phyloP scores from a whole-genome alignment of 1,140 invertebrate species.

The Drosophila ananassae region DNA sequence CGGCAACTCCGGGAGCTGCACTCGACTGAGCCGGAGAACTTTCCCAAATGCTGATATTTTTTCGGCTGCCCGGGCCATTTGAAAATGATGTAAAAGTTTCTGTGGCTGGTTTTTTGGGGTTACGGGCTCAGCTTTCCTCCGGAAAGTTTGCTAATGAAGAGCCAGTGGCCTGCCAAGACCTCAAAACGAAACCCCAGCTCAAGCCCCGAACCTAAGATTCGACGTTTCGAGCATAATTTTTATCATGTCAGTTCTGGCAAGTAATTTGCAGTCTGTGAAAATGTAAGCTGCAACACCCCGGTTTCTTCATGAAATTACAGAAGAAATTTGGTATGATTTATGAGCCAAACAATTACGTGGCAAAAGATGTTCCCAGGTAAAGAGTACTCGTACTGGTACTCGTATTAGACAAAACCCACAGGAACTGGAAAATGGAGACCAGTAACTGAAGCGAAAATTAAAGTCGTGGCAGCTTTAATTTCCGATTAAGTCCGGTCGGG shows the following conservation, averaged over 20 bases:
- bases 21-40: conserved; percentile 29
- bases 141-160: conserved; percentile 40
- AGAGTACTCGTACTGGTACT: conserved; percentile 33
- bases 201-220: background rate
- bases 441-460: conserved; percentile 70
- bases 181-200: conserved; percentile 22
- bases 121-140: background rate
- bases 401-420: conserved; percentile 29
- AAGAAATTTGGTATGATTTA: conserved; percentile 73
- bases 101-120: conserved; percentile 8
- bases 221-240: background rate
- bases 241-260: conserved; percentile 33
- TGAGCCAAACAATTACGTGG: conserved; percentile 72
- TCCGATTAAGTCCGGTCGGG: conserved; percentile 69
- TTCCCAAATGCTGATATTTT: conserved; percentile 42
- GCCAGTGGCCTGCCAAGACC: conserved; percentile 40
- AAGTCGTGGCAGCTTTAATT: conserved; percentile 81
- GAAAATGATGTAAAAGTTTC: conserved; percentile 56
- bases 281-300: conserved; percentile 14
- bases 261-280: conserved; percentile 66
- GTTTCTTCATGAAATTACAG: conserved; percentile 62
- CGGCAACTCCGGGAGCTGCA: conserved; percentile 34
- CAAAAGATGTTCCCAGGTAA: conserved; percentile 71
- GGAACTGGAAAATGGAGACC: conserved; percentile 35
- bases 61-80: conserved; percentile 14